Conservation (phyloP, 2,888 invertebrate genomes). For the Mythimna albipuncta region DNA sequence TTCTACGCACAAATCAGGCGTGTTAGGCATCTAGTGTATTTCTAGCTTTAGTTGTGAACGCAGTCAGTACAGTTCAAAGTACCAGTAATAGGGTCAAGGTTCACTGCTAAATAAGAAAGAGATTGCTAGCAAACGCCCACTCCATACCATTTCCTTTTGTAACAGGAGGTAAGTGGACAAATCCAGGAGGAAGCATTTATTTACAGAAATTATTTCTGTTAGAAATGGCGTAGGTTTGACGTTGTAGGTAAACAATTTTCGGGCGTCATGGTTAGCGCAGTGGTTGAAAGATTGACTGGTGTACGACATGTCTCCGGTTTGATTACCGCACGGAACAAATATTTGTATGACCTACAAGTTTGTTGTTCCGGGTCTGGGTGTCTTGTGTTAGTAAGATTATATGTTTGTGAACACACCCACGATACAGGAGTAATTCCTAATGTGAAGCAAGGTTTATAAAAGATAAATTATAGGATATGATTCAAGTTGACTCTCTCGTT, state of each 20-base stretch:
- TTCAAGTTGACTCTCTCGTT: too few relatives aligned
- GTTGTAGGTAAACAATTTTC: not conserved
- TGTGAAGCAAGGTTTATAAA: too few relatives aligned
- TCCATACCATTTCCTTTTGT: conserved; percentile 12
- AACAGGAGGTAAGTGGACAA: conserved; percentile 7
- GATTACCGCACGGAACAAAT: too few relatives aligned
- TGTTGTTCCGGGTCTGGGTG: too few relatives aligned
- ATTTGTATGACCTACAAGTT: too few relatives aligned
- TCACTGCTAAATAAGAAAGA: conserved; percentile 10
- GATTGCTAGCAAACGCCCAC: not conserved
- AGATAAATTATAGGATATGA: too few relatives aligned
- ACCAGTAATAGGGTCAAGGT: conserved; percentile 1
- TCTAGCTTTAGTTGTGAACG: not conserved
- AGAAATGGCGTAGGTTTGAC: not conserved
- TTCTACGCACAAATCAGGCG: too few relatives aligned
- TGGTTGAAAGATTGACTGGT: too few relatives aligned
- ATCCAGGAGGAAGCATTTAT: conserved; percentile 14
- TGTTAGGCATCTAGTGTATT: too few relatives aligned
- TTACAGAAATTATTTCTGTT: conserved; percentile 16
- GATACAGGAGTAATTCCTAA: not conserved
- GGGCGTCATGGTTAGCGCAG: too few relatives aligned
- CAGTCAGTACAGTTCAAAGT: conserved; percentile 12
- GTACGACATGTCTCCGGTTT: too few relatives aligned
- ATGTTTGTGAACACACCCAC: not conserved
- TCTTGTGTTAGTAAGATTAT: too few relatives aligned